Conservation (phyloP, 2,113 vertebrate species). For the Melanerpes formicivorus region DNA sequence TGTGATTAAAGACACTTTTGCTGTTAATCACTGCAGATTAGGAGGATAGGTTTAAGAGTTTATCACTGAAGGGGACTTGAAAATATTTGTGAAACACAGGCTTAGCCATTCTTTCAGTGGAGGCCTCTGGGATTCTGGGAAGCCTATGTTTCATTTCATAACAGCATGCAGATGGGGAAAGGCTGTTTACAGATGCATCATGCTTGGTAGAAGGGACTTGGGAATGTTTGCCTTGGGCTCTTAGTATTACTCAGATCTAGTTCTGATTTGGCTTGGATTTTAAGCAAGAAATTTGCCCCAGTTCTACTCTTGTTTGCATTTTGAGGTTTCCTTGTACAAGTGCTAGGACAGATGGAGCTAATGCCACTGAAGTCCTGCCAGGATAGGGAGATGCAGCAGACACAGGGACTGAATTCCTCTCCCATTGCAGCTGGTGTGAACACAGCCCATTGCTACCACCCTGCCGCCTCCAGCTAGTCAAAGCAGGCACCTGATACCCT, state of each 20-base stretch:
- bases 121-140: neutral
- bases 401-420: neutral
- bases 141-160: neutral
- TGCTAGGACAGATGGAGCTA: neutral
- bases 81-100: neutral
- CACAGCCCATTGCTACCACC: neutral
- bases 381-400: neutral
- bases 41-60: neutral
- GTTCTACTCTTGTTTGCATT: neutral
- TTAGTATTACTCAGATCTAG: neutral
- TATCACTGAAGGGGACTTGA: neutral
- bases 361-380: neutral
- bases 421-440: neutral
- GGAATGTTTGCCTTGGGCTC: conserved; percentile 9
- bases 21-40: conserved; percentile 9
- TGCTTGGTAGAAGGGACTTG: neutral
- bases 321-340: neutral
- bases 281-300: neutral
- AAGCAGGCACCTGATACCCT: neutral
- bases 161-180: neutral
- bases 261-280: neutral
- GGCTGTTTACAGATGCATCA: neutral
- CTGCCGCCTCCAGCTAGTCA: neutral
- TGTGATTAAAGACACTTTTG: neutral
- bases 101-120: neutral